Percentiles rank a stretch among this genome's conserved stretches.
phyloP scores from a whole-genome alignment of 2,797 vertebrate genomes.

The Artibeus jamaicensis region DNA sequence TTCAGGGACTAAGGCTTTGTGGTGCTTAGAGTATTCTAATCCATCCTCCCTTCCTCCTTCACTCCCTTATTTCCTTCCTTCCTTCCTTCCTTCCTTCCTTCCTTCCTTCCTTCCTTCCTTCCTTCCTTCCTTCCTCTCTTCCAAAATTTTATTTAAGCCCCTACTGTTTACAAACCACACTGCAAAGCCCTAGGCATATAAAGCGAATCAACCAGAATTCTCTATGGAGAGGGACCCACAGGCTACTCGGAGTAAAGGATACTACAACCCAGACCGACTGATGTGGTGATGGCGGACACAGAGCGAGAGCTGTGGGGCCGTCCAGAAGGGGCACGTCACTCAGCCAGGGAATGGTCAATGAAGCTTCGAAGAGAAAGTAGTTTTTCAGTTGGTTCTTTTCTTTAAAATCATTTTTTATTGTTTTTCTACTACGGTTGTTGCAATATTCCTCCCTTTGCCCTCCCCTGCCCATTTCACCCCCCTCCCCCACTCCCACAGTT shows the following conservation, averaged over 20 bases:
- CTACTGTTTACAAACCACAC: not conserved
- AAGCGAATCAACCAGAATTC: not conserved
- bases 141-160: not conserved
- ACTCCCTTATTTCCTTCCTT: accelerated
- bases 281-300: not conserved
- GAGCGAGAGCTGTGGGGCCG: not conserved
- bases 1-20: not conserved
- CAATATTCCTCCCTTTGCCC: too few relatives aligned
- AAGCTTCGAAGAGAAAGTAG: not conserved
- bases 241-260: not conserved
- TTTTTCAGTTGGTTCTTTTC: not conserved
- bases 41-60: accelerated
- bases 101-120: accelerated
- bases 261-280: not conserved
- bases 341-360: not conserved
- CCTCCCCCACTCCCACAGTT: too few relatives aligned
- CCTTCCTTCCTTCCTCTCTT: accelerated
- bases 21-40: not conserved
- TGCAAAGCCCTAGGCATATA: not conserved
- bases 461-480: too few relatives aligned
- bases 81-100: accelerated
- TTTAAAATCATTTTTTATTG: too few relatives aligned
- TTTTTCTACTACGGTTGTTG: too few relatives aligned
- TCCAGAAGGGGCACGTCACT: not conserved
- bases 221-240: not conserved